Percentiles rank a stretch among this genome's conserved stretches.
Evolutionary conservation across 2,888 invertebrate genomes (phyloP).

Genomic region (Brenthis hecate): DNA sequence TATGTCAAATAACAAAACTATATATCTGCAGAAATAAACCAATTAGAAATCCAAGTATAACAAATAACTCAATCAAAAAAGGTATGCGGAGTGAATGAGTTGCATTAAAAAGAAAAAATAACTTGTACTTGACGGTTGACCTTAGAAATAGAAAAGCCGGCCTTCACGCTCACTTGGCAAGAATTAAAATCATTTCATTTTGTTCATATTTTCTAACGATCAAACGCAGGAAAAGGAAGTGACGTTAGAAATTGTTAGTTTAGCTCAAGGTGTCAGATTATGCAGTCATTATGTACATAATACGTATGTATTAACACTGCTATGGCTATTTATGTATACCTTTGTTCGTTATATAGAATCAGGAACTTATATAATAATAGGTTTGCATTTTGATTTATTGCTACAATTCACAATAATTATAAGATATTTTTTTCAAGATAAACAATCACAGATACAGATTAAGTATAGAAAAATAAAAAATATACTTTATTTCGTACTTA

Average conservation of each 20-base stretch:
- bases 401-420: neutral
- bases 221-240: conserved; percentile 71
- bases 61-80: neutral
- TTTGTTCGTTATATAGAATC: conserved; percentile 3
- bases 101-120: conserved; percentile 36
- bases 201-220: conserved; percentile 55
- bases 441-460: too few relatives aligned
- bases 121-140: conserved; percentile 40
- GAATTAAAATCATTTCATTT: conserved; percentile 49
- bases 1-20: too few relatives aligned
- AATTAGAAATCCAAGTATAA: neutral
- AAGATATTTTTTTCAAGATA: neutral
- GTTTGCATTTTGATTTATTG: neutral
- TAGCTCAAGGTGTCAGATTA: conserved; percentile 62
- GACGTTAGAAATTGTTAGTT: conserved; percentile 52
- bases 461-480: too few relatives aligned
- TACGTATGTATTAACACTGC: conserved; percentile 30
- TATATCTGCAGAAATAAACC: too few relatives aligned
- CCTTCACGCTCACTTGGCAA: conserved; percentile 59
- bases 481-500: too few relatives aligned
- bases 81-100: conserved; percentile 20
- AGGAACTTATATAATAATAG: neutral
- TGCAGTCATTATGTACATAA: conserved; percentile 45
- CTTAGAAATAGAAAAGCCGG: conserved; percentile 52
- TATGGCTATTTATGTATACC: neutral